phyloP scores from a whole-genome alignment of 1,140 invertebrate species.

The Teleopsis dalmanni region DNA sequence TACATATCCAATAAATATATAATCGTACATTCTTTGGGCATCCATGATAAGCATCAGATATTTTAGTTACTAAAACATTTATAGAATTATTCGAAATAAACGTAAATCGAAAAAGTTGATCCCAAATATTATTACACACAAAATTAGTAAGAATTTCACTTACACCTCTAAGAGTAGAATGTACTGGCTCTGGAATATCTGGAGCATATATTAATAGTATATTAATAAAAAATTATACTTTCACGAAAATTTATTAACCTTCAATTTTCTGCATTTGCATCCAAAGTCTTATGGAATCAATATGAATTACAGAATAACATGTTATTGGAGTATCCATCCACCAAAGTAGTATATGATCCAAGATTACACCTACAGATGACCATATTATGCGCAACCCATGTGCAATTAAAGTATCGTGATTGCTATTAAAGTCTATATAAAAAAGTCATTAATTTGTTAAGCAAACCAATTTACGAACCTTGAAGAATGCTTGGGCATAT shows the following conservation, averaged over 20 bases:
- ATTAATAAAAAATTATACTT: neutral
- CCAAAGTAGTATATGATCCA: conserved; percentile 73
- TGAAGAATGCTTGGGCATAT: conserved; percentile 39
- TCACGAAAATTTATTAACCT: conserved; percentile 32
- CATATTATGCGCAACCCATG: conserved; percentile 58
- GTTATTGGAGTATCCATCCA: conserved; percentile 63
- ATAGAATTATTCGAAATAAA: conserved; percentile 27
- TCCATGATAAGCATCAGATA: conserved; percentile 27
- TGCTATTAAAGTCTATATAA: conserved; percentile 1
- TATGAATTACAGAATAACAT: conserved; percentile 56
- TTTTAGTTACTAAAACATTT: conserved; percentile 22
- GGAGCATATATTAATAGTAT: neutral
- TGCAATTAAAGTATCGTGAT: conserved; percentile 19
- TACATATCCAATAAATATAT: neutral
- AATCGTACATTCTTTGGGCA: conserved; percentile 31
- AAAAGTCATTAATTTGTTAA: neutral
- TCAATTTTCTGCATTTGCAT: conserved; percentile 54
- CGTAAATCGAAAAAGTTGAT: conserved; percentile 54
- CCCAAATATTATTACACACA: conserved; percentile 65
- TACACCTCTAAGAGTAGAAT: conserved; percentile 60
- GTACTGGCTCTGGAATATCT: conserved; percentile 58
- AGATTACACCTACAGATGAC: conserved; percentile 63
- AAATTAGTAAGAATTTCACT: conserved; percentile 68
- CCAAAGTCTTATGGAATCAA: conserved; percentile 61
- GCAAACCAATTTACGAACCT: conserved; percentile 17